These are phyloP conservation scores for Clytia hemisphaerica DNA, from an alignment of 30 jellyfish, hydroid and myxozoan species.

Conservation along the genomic window DNA sequence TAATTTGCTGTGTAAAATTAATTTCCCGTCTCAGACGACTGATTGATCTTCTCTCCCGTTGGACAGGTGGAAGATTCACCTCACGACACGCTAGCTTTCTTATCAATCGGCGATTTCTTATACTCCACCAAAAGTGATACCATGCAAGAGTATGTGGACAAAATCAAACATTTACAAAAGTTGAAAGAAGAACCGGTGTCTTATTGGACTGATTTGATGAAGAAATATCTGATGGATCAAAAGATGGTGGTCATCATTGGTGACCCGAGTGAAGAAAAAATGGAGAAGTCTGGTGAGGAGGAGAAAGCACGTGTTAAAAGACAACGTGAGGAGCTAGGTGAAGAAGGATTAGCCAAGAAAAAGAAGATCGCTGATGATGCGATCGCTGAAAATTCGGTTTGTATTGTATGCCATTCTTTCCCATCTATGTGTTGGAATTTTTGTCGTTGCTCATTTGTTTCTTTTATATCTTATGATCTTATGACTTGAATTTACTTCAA, in stretches of 20 bases:
- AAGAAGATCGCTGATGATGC: constrained; percentile 58
- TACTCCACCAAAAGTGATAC: constrained; percentile 38
- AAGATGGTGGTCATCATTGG: constrained; percentile 75
- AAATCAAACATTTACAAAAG: constrained; percentile 46
- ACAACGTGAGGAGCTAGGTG: constrained; percentile 49
- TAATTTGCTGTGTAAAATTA: no score
- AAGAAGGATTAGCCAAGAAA: constrained; percentile 51
- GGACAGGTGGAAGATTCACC: constrained; percentile 79
- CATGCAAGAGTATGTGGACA: constrained; percentile 38
- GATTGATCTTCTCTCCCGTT: not conserved
- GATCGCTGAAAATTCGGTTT: constrained; percentile 61
- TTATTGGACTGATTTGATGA: constrained; percentile 55
- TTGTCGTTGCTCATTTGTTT: not conserved
- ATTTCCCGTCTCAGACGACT: not conserved
- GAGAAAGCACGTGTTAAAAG: constrained; percentile 51
- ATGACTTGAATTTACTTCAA: no score
- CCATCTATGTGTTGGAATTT: not conserved
- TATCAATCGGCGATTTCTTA: constrained; percentile 76
- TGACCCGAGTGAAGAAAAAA: constrained; percentile 71
- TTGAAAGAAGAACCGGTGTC: constrained; percentile 38
- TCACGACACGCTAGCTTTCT: constrained; percentile 68
- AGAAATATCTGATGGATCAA: constrained; percentile 36
- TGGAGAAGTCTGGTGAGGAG: constrained; percentile 58
- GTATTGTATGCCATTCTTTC: not conserved
- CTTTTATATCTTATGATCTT: no score